phyloP scores from a whole-genome alignment of 2,888 invertebrate species.

The Amblyjoppa proteus region DNA sequence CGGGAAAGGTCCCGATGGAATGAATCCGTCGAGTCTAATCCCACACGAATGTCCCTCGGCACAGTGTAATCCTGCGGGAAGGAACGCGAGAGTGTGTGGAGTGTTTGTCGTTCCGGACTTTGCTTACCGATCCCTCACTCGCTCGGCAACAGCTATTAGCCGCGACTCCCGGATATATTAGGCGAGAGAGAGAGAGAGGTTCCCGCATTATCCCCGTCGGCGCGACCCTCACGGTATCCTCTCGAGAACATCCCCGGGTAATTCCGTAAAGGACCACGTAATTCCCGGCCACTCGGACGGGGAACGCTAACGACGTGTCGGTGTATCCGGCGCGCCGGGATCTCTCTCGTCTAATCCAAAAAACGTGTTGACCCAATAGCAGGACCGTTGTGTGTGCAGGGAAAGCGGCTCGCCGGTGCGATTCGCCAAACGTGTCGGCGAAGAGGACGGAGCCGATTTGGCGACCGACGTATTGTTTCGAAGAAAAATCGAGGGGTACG shows the following conservation, averaged over 20 bases:
- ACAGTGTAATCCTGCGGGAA: conserved; percentile 39
- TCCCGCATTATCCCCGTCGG: conserved; percentile 48
- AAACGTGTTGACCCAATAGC: conserved; percentile 65
- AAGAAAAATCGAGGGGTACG: neutral
- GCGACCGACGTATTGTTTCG: neutral
- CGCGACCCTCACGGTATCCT: neutral
- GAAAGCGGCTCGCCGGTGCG: neutral
- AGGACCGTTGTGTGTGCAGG: conserved; percentile 3
- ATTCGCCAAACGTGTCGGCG: conserved; percentile 8
- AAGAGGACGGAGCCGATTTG: neutral
- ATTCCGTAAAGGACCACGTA: conserved; percentile 49
- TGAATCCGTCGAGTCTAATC: conserved; percentile 46
- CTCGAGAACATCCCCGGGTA: conserved; percentile 28
- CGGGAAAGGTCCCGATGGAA: conserved; percentile 10
- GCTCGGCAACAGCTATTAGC: conserved; percentile 6
- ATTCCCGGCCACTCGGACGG: conserved; percentile 14
- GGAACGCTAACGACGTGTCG: neutral
- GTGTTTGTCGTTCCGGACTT: conserved; percentile 50
- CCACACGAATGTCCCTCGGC: conserved; percentile 30
- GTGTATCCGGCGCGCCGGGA: conserved; percentile 22
- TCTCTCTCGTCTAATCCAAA: conserved; percentile 63
- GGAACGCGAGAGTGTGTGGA: conserved; percentile 38
- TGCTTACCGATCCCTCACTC: conserved; percentile 42
- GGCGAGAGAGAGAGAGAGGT: neutral
- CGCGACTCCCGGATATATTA: conserved; percentile 37